phyloP scores from a whole-genome alignment of 2,797 vertebrate species.

The Sebastes baramenuke region DNA sequence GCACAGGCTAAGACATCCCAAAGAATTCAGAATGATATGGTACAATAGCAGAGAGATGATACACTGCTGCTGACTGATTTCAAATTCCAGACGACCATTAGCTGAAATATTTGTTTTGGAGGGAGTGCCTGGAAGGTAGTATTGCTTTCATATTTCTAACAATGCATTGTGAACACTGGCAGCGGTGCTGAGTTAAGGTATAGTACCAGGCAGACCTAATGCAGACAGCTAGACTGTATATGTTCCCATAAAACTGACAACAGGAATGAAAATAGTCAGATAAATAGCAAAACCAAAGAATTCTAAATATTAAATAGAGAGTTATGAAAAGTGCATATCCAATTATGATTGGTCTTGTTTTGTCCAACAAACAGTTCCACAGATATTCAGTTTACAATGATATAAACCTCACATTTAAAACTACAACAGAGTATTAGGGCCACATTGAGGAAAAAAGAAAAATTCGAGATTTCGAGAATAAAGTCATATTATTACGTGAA shows the following conservation, averaged over 20 bases:
- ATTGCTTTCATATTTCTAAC: constrained; percentile 27
- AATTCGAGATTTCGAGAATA: no score
- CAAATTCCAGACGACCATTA: constrained; percentile 22
- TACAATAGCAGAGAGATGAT: neutral
- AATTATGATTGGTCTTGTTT: no score
- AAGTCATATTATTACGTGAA: no score
- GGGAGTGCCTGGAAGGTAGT: constrained; percentile 23
- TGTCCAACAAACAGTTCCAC: neutral
- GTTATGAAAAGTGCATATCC: neutral
- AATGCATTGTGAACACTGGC: neutral
- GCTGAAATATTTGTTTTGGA: constrained; percentile 33
- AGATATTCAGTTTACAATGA: neutral
- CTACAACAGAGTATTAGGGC: no score
- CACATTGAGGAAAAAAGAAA: no score
- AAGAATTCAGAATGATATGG: neutral
- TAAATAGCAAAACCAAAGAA: neutral
- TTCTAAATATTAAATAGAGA: neutral
- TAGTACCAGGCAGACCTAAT: neutral
- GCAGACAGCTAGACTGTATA: neutral
- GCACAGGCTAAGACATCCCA: neutral
- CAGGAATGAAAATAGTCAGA: no score
- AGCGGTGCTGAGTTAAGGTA: neutral
- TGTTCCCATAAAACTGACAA: neutral
- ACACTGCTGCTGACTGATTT: constrained; percentile 16
- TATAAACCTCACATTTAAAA: neutral